Evolutionary conservation across 2,797 vertebrate genomes (phyloP), one percentile per base, ranked within the genome.

Genomic region (Adelosebastes latens): DNA sequence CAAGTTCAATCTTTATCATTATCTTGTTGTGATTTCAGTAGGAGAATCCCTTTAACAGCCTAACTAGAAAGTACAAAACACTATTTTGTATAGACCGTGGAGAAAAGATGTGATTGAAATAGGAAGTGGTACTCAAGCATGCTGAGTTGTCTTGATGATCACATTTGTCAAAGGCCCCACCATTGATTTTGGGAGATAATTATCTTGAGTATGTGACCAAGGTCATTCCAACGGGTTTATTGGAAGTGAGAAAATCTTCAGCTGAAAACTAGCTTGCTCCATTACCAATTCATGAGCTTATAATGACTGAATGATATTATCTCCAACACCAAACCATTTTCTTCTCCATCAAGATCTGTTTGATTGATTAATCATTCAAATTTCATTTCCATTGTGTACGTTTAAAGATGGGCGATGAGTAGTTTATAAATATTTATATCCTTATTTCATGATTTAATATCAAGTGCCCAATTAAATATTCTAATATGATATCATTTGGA

Each of bases 281-380:
- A 94, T 95, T 92, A 93, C 72, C 61, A 91, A 93, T 94, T 93
- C 91, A 95, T 94, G 88, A 94, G 87, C 78, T 83, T 77, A 91
- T 93, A 91, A 95, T 91, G 82, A 91, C 80, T 81, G 77, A 80
- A 84, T 88, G 72, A 90, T 86, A 90, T 88, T 90, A 89, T 90
- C 80, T 89, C 63, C 81, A 76, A 62, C 73, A 64, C 55, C 80
- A 79, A 74, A 84, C 63, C 70, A 65, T 86, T 82, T 82, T 75
- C 73, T 79, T 81, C 82, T 80, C 81, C 79, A 87, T 89, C 66
- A 82, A 77, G 55, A 80, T 85, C 66, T 75, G 70, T 79, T 87
- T 83, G 80, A 91, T 87, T 85, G 55, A 88, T 89, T 86, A 88
- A 86, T 90, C 77, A 89, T 87, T 90, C 72, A 84, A 65, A 83